Evolutionary conservation across 1,140 invertebrate species (phyloP), one percentile per base, ranked within the genome.

Genomic region (Scylla paramamosain): DNA sequence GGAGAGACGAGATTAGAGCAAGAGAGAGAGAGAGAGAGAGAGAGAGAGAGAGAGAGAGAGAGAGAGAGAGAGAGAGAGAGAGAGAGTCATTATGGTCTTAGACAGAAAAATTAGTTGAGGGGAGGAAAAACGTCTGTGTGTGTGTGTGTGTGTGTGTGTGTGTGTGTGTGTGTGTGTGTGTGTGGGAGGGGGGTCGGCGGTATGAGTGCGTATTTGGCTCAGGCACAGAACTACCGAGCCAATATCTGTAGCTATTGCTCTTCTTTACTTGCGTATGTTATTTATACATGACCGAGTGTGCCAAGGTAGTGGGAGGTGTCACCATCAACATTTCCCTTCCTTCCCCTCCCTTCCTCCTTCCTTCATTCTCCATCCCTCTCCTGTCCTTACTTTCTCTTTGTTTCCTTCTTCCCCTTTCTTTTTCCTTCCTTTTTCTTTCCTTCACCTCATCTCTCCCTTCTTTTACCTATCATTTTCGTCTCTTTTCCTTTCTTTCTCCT

Each of bases 81-180:
- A 77, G 67, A n/a, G 67, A 3, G n/a, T 77, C 67, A n/a, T 77
- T 77, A 77, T n/a, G n/a, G 67, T 25, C 67, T 77, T 77, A 16
- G 1, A 39, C 39, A 39, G 52, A 59, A 59, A 59, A 59, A 59
- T 59, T 59, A 59, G 52, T 59, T 16, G 12, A 59, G 20, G 52
- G 52, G 52, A 59, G 52, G 52, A 59, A 59, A 59, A 12, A 20
- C 10, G 52, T 20, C 2, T 59, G 52, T 59, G 52, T 59, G 52
- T 59, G 52, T 59, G 67, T 77, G 67, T 77, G 67, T 77, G 67
- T 77, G 67, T 77, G 67, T 77, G 67, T 77, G 25, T 77, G 67
- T 77, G 67, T 77, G 67, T 77, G 67, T n/a, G 67, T 77, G 25
- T 77, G 16, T 77, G 67, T n/a, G 67, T n/a, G 16, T 8, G 20